phyloP scores from a whole-genome alignment of 2,888 invertebrate genomes.

The Dinocampus coccinellae region DNA sequence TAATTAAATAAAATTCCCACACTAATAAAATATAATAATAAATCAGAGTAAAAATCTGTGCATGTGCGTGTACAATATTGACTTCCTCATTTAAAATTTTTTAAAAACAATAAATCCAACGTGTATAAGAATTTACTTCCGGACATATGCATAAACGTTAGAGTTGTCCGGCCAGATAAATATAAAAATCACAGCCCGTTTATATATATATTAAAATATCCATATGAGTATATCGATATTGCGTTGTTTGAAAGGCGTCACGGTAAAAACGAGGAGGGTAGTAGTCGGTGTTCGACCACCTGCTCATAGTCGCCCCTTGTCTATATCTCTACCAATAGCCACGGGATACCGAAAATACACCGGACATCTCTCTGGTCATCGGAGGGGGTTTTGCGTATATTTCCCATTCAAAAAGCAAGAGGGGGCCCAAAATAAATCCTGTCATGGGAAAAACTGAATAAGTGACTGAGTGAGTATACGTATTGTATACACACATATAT shows the following conservation, averaged over 20 bases:
- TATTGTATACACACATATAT: slow-evolving; percentile 11
- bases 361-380: slow-evolving; percentile 40
- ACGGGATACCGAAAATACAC: slow-evolving; percentile 30
- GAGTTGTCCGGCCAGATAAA: slow-evolving; percentile 16
- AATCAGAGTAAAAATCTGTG: background rate
- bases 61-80: background rate
- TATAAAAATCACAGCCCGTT: slow-evolving; percentile 29
- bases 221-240: slow-evolving; percentile 20
- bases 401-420: slow-evolving; percentile 19
- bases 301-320: slow-evolving; percentile 38
- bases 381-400: slow-evolving; percentile 17
- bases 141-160: slow-evolving; percentile 26
- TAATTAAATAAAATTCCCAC: slow-evolving; percentile 6
- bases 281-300: slow-evolving; percentile 42
- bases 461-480: background rate
- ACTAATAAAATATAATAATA: background rate
- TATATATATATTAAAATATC: too few relatives aligned
- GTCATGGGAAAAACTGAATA: slow-evolving; percentile 31
- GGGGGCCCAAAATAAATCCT: slow-evolving; percentile 25
- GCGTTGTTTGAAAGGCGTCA: slow-evolving; percentile 29
- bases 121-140: slow-evolving; percentile 28
- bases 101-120: slow-evolving; percentile 5
- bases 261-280: slow-evolving; percentile 18
- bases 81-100: background rate
- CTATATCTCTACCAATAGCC: slow-evolving; percentile 10